Base-by-base conservation (phyloP, 2,113 vertebrate genomes). In the human region DNA sequence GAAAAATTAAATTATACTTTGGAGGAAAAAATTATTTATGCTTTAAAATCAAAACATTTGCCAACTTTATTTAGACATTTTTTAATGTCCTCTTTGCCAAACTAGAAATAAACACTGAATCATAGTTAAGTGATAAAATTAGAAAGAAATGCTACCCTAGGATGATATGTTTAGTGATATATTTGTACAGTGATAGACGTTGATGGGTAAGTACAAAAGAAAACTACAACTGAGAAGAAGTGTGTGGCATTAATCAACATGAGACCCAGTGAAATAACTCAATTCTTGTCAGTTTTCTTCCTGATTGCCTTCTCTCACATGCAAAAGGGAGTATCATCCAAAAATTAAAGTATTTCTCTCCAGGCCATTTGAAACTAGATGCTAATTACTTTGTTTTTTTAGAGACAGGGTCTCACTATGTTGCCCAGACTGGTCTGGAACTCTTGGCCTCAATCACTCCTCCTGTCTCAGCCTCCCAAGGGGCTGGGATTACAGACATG, bases 21-120 rank as follows among this genome's bases (percentile, higher is more conserved):
- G 92, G 90, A 89, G 50, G 79, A 96, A 66, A 66, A 87, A 1
- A 68, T 91, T 92, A 89, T 89, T 82, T 95, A 96, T 94, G 88
- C 95, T 84, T 96, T 95, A 98, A 98, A 98, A n/a, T 3, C 59
- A 89, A 97, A 97, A 95, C 92, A 97, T 97, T 96, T 98, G 90
- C 90, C 98, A 97, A 66, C 48, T 96, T 92, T 90, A 95, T 96
- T 92, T 90, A 95, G 96, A 91, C 97, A 94, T 97, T 92, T 92
- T 92, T 95, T 38, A 73, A 55, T 8, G 1, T 94, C 94, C 92
- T 96, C 89, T 90, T 97, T 97, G 94, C 20, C 86, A 79, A 95
- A 75, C 55, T 96, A 72, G 20, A 97, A 97, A 98, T 95, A 97
- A 97, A 98, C 48, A 92, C 48, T 79, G 9, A 95, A 90, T 86